phyloP scores from a whole-genome alignment of 2,113 vertebrate genomes.

The Peromyscus polionotus region DNA sequence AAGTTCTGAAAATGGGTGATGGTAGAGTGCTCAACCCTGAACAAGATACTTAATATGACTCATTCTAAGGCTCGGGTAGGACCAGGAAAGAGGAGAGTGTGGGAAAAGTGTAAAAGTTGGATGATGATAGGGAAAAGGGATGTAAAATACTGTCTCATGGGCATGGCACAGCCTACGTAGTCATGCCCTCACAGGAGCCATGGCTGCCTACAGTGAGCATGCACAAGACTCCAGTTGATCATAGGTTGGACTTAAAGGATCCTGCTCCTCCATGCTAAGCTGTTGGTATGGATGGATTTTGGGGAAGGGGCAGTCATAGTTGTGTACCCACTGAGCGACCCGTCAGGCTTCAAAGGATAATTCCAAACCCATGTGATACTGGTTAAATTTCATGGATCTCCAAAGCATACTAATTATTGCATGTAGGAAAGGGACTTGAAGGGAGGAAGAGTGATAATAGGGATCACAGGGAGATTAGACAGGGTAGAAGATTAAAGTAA shows the following conservation, averaged over 20 bases:
- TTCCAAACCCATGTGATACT: background rate
- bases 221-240: background rate
- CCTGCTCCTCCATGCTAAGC: background rate
- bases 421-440: background rate
- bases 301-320: background rate
- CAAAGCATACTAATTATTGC: background rate
- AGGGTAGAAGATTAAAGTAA: background rate
- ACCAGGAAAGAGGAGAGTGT: too few relatives aligned
- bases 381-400: background rate
- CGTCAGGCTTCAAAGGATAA: background rate
- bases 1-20: background rate
- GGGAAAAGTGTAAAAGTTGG: background rate
- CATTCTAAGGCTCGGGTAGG: background rate
- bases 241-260: too few relatives aligned
- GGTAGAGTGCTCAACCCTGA: background rate
- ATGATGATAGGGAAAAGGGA: too few relatives aligned
- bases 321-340: background rate
- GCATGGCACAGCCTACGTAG: too few relatives aligned
- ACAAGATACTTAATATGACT: background rate
- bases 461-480: background rate
- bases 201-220: background rate
- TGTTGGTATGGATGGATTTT: background rate
- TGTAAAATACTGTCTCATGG: background rate
- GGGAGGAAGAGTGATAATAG: background rate
- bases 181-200: background rate